These are phyloP conservation scores for Thymelicus sylvestris DNA, from an alignment of 2,888 invertebrate species.

Conservation along the genomic window DNA sequence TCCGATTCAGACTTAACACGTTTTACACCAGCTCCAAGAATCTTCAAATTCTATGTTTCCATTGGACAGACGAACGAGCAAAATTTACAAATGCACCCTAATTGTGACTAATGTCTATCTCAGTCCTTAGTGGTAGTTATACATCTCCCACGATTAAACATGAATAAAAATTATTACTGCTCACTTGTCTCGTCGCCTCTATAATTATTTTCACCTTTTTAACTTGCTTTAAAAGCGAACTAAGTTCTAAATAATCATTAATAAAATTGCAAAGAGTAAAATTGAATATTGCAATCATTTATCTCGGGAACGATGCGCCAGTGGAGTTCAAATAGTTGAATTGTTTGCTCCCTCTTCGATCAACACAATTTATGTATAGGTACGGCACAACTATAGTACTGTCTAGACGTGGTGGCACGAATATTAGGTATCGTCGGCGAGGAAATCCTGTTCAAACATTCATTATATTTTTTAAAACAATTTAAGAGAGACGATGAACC, in stretches of 20 bases:
- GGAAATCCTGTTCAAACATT: constrained; percentile 23
- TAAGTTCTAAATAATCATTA: not conserved
- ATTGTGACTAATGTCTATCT: too few relatives aligned
- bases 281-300: constrained; percentile 30
- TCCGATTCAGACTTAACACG: too few relatives aligned
- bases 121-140: too few relatives aligned
- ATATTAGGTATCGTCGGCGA: constrained; percentile 45
- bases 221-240: not conserved
- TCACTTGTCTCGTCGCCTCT: too few relatives aligned
- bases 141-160: too few relatives aligned
- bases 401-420: constrained; percentile 53
- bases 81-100: too few relatives aligned
- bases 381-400: constrained; percentile 39
- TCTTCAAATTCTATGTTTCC: too few relatives aligned
- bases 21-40: too few relatives aligned
- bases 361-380: constrained; percentile 49
- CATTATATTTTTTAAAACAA: constrained; percentile 26
- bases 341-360: constrained; percentile 50
- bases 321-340: constrained; percentile 43
- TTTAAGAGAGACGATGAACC: not conserved
- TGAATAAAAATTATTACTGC: too few relatives aligned
- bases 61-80: too few relatives aligned
- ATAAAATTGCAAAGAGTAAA: not conserved
- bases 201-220: not conserved
- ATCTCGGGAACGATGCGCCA: constrained; percentile 38